phyloP scores from a whole-genome alignment of 2,888 invertebrate species.

The Latrodectus elegans region DNA sequence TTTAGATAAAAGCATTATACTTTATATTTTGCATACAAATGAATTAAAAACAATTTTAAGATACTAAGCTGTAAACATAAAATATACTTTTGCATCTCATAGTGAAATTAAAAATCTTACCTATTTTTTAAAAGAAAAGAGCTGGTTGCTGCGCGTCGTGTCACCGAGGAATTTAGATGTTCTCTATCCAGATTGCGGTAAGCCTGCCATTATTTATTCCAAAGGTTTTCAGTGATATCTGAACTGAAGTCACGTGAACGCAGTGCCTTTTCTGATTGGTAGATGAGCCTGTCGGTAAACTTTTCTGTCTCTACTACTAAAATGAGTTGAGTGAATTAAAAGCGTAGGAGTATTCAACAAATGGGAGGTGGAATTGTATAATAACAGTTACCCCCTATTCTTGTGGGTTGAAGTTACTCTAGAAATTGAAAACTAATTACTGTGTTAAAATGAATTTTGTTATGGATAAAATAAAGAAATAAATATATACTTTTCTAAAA shows the following conservation, averaged over 20 bases:
- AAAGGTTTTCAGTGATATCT: constrained; percentile 20
- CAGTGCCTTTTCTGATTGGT: constrained; percentile 29
- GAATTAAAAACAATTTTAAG: no score
- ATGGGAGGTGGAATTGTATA: no score
- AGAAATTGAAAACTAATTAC: neutral
- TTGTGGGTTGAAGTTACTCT: neutral
- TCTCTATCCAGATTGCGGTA: constrained; percentile 9
- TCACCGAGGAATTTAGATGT: constrained; percentile 19
- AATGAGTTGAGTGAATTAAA: neutral
- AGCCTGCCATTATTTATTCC: constrained; percentile 51
- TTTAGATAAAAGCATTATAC: no score
- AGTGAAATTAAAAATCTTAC: neutral
- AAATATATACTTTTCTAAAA: no score
- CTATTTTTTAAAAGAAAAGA: neutral
- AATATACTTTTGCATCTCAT: no score
- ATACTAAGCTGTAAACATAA: no score
- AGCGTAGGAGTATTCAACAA: no score
- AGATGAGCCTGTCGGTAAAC: constrained; percentile 25
- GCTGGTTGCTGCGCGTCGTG: neutral
- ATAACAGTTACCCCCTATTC: neutral
- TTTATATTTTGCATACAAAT: no score
- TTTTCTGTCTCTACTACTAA: constrained; percentile 19
- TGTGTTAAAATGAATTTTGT: neutral
- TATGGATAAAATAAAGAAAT: no score
- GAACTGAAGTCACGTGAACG: constrained; percentile 48